Conservation (phyloP, 2,888 invertebrate genomes). For the Polydrusus cervinus region DNA sequence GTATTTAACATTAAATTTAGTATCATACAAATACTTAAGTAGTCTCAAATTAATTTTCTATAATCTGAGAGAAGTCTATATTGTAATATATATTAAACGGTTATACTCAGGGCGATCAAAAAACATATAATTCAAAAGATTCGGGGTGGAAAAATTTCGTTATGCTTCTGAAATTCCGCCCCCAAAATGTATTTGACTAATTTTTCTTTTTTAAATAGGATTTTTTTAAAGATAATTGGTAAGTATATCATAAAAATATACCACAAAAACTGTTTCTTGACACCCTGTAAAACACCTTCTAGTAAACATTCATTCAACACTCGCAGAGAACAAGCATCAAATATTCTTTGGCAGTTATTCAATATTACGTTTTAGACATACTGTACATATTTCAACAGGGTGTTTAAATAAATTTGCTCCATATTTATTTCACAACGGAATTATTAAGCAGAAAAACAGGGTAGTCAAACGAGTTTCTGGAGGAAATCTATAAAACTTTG, state of each 20-base stretch:
- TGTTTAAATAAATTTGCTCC: constrained; percentile 14
- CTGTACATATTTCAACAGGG: constrained; percentile 46
- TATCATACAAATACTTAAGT: constrained; percentile 33
- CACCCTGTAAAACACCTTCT: constrained; percentile 29
- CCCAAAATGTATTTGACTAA: not conserved
- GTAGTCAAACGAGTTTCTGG: too few species aligned
- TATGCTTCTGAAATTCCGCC: not conserved
- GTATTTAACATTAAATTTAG: constrained; percentile 27
- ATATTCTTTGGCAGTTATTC: constrained; percentile 65
- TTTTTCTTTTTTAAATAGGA: not conserved
- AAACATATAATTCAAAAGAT: not conserved
- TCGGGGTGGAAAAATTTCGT: not conserved
- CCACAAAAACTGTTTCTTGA: constrained; percentile 4
- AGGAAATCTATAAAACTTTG: too few species aligned
- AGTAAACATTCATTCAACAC: constrained; percentile 41
- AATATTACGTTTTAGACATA: constrained; percentile 48
- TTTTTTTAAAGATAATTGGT: not conserved
- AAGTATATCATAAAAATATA: not conserved
- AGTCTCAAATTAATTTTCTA: not conserved
- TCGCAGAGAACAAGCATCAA: constrained; percentile 57
- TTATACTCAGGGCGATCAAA: constrained; percentile 16
- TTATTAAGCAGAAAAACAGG: not conserved
- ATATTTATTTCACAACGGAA: not conserved
- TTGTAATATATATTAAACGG: constrained; percentile 18
- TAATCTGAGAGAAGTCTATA: constrained; percentile 34